Evolutionary conservation across 2,113 vertebrate genomes (phyloP), one percentile per base, ranked within the genome.

Genomic region (Nesoenas mayeri): DNA sequence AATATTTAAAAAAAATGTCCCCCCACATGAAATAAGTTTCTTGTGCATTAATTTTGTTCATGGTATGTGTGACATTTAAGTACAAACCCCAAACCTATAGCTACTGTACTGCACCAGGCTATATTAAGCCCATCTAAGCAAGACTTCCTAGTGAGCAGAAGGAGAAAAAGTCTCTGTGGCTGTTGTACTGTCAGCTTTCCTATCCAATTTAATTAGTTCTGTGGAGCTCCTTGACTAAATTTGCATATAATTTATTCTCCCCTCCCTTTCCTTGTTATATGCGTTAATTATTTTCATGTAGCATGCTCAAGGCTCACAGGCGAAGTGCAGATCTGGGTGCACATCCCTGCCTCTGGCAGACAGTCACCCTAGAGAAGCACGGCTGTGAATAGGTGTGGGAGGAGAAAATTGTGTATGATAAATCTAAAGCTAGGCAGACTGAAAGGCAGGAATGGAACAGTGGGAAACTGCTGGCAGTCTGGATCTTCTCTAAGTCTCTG

Each of bases 121-220:
- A 11, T 73, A 66, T 78, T 86, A 86, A 93, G 9, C 32, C 47
- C 29, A 60, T 19, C 17, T 58, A 93, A 90, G 25, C 36, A 69
- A 66, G 86, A 51, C 7, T 74, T 85, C 57, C 40, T 78, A 51
- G 61, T 4, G 12, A 96, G 54, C 69, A 88, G 83, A 89, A 94
- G 42, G 50, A 18, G 65, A 2, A 25, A 34, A 42, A 89, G 9
- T 89, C 72, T 93, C 72, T 81, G 73, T 91, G 80, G 72, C 50
- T 89, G 73, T 60, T 31, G 38, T 67, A 79, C 83, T 95, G 91
- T 93, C 94, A 95, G 84, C 32, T 84, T 95, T 89, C 40, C 70
- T 85, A 91, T 71, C 65, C 70, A 44, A 93, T 96, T 93, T 97
- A 97, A 96, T 96, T 93, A 96, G 91, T 75, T 95, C 92, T 89